Base-by-base conservation (phyloP, 2,888 invertebrate genomes). In the Bembecia ichneumoniformis region DNA sequence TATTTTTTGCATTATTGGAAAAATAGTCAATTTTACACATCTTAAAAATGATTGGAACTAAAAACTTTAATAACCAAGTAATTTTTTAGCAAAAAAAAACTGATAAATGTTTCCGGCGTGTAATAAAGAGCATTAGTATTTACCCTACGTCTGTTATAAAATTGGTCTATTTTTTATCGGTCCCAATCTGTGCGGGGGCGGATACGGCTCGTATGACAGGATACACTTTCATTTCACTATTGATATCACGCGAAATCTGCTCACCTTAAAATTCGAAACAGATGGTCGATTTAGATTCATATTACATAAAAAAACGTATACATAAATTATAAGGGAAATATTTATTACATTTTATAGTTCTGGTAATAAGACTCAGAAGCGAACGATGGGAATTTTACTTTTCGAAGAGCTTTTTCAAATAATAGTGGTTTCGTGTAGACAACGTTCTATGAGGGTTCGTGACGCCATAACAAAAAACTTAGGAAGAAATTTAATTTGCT, bases 201-300 rank as follows among this genome's bases (percentile, higher is more conserved):
- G 87, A 84, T 82, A 80, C 77, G 74, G 73, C 62, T 87, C 86
- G 59, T 77, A 82, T 87, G 83, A 83, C 87, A 83, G 86, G 84
- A 86, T 83, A 79, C 71, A 68, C 73, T 82, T 71, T 76, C 72
- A 66, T 73, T 64, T 62, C 62, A 65, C 65, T 68, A 66, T 72
- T 74, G 68, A 74, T 81, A 81, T 77, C 78, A 79, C 70, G 78
- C 77, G 71, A 80, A 80, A 79, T 76, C 58, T 65, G 63, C 66
- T 74, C 75, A 76, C 72, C 76, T 74, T 74, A 79, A 76, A 70
- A n/a, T n/a, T 61, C 52, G 53, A 57, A 73, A 71, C 84, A 86
- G 82, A 79, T 84, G 83, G 74, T 69, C 55, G 55, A 55, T 52
- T 62, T 58, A 58, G 56, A 52, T 52, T 52, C 52, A 55, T 51